Conservation (phyloP, 2,888 invertebrate genomes). For the Stenichneumon culpator region DNA sequence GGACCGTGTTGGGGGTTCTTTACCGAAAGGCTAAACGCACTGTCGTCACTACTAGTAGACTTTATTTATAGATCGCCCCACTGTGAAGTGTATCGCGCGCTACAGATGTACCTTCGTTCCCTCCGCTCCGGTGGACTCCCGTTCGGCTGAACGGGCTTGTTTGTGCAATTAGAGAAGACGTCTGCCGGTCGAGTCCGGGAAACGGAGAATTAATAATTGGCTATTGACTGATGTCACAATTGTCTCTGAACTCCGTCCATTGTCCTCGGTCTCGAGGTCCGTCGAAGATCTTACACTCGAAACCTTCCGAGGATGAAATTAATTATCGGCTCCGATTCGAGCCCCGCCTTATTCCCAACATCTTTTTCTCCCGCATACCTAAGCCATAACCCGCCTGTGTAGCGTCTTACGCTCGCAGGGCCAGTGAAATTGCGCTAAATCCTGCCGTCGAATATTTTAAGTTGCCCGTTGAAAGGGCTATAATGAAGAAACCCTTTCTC, state of each 20-base stretch:
- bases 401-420: background rate
- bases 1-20: slow-evolving; percentile 70
- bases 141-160: slow-evolving; percentile 6
- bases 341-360: background rate
- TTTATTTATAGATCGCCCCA: slow-evolving; percentile 24
- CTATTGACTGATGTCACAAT: slow-evolving; percentile 72
- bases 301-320: slow-evolving; percentile 70
- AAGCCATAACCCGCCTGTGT: background rate
- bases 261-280: background rate
- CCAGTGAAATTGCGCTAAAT: slow-evolving; percentile 41
- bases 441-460: slow-evolving; percentile 75
- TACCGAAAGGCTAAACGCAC: background rate
- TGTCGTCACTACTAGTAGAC: background rate
- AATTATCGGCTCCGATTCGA: slow-evolving; percentile 69
- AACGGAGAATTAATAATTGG: slow-evolving; percentile 73
- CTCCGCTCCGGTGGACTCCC: too few species aligned
- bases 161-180: slow-evolving; percentile 62
- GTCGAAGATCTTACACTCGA: slow-evolving; percentile 72
- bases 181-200: background rate
- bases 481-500: slow-evolving; percentile 75
- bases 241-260: slow-evolving; percentile 40
- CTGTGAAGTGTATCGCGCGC: background rate
- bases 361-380: background rate
- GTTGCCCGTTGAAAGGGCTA: slow-evolving; percentile 79
- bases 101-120: background rate